Conservation (phyloP, 2,888 invertebrate species). For the Carabus problematicus region DNA sequence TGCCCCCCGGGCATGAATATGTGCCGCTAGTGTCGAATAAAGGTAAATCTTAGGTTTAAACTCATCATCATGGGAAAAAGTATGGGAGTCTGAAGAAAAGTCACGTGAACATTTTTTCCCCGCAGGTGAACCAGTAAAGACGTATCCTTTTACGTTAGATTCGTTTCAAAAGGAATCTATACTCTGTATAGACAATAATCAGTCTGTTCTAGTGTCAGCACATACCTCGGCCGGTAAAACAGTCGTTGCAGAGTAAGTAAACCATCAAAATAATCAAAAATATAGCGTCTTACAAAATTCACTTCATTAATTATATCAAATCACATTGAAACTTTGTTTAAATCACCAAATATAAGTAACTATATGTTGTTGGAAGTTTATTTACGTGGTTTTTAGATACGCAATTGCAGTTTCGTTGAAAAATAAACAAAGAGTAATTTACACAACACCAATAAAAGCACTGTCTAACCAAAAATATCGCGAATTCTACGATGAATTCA, state of each 20-base stretch:
- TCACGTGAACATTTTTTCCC: not conserved
- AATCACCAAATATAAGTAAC: too few relatives aligned
- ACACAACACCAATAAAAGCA: constrained; percentile 99
- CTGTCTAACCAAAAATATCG: constrained; percentile 99
- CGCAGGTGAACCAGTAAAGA: constrained; percentile 79
- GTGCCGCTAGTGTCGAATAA: constrained; percentile 65
- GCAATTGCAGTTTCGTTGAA: constrained; percentile 94
- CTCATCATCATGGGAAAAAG: not conserved
- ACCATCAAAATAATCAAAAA: too few relatives aligned
- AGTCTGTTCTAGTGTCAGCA: constrained; percentile 97
- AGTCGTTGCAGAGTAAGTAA: constrained; percentile 93
- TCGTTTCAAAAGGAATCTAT: constrained; percentile 98
- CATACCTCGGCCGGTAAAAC: constrained; percentile 99
- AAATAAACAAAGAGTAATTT: constrained; percentile 97
- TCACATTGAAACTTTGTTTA: too few relatives aligned
- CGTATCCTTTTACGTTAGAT: constrained; percentile 94
- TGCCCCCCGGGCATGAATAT: constrained; percentile 88
- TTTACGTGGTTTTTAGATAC: constrained; percentile 66
- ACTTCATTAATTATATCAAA: too few relatives aligned
- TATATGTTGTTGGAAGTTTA: too few relatives aligned
- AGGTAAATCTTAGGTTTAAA: not conserved
- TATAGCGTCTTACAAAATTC: too few relatives aligned
- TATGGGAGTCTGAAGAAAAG: not conserved
- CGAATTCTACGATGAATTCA: constrained; percentile 96
- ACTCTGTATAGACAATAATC: constrained; percentile 95